These are phyloP conservation scores for Creontiades dilutus DNA, from an alignment of 2,888 invertebrate species.

Conservation along the genomic window DNA sequence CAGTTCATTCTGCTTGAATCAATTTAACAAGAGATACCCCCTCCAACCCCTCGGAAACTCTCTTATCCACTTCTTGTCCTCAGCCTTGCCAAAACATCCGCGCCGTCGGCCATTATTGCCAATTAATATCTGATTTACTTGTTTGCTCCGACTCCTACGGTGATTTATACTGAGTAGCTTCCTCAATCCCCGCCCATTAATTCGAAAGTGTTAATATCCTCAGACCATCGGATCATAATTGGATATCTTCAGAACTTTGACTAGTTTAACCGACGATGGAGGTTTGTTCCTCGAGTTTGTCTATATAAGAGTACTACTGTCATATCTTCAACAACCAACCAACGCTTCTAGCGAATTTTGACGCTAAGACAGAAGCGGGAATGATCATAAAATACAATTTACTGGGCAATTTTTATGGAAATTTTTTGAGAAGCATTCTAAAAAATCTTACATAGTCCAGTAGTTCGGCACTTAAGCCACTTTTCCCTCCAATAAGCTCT, in stretches of 20 bases:
- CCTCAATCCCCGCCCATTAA: neutral
- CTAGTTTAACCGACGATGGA: neutral
- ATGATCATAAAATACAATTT: too few species aligned
- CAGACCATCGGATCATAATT: constrained; percentile 17
- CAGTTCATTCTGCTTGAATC: constrained; percentile 73
- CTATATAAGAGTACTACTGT: too few species aligned
- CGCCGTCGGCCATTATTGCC: constrained; percentile 64
- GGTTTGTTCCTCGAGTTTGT: neutral
- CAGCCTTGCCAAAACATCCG: constrained; percentile 68
- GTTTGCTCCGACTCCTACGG: constrained; percentile 51
- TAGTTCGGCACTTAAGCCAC: too few species aligned
- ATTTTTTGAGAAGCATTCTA: too few species aligned
- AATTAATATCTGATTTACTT: constrained; percentile 71
- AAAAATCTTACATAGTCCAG: too few species aligned
- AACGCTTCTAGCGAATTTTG: too few species aligned
- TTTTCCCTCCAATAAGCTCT: too few species aligned
- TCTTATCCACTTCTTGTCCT: constrained; percentile 59
- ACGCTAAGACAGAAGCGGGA: too few species aligned
- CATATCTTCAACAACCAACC: too few species aligned
- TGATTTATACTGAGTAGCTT: constrained; percentile 58
- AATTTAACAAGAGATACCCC: constrained; percentile 70
- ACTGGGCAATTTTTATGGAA: too few species aligned
- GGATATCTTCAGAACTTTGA: constrained; percentile 9
- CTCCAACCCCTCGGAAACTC: constrained; percentile 13
- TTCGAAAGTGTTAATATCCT: constrained; percentile 53